Evolutionary conservation across 1,140 invertebrate genomes (phyloP).

Genomic region (Caerostris extrusa): DNA sequence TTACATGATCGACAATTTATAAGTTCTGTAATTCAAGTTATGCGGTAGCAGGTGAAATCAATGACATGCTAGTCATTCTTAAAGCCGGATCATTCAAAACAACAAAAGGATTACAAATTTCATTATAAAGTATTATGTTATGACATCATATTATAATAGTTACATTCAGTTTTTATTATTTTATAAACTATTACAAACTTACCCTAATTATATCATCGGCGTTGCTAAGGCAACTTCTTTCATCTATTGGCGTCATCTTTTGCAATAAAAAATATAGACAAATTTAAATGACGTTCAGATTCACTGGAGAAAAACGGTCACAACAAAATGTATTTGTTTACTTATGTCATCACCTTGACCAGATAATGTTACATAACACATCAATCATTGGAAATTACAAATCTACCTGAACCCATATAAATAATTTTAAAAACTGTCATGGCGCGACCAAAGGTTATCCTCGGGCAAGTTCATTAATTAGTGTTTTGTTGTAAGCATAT

Average conservation of each 20-base stretch:
- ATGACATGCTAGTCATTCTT: no score
- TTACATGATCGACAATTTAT: no score
- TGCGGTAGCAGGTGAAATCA: no score
- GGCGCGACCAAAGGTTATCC: slow-evolving; percentile 76
- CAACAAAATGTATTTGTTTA: not conserved
- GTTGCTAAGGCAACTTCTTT: slow-evolving; percentile 39
- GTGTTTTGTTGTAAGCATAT: slow-evolving; percentile 28
- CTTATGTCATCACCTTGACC: not conserved
- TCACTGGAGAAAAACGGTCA: not conserved
- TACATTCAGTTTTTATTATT: not conserved
- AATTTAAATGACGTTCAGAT: not conserved
- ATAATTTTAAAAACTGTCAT: slow-evolving; percentile 74
- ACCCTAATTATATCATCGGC: slow-evolving; percentile 23
- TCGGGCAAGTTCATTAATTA: slow-evolving; percentile 74
- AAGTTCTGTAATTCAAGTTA: no score
- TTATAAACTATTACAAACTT: not conserved
- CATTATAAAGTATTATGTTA: no score
- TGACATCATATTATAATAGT: no score
- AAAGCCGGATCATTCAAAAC: no score
- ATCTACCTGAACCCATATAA: not conserved
- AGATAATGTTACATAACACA: not conserved
- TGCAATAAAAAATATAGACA: not conserved
- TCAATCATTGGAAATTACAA: not conserved
- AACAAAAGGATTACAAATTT: no score
- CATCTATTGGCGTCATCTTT: slow-evolving; percentile 44